Conservation (phyloP, 1,140 invertebrate species). For the Trachymyrmex cornetzi region DNA sequence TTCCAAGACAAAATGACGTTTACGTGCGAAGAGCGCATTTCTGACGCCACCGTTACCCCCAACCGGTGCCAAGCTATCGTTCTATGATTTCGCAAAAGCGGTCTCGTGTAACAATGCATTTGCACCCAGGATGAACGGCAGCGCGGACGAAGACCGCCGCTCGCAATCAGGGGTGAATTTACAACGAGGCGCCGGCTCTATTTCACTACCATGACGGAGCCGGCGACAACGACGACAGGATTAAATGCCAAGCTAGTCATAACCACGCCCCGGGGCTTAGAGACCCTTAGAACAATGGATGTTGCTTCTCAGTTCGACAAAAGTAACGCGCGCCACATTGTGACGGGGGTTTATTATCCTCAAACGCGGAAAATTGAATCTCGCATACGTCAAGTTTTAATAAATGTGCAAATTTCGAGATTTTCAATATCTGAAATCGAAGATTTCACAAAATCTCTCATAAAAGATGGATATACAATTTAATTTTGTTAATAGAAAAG, state of each 20-base stretch:
- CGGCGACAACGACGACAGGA: slow-evolving; percentile 68
- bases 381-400: background rate
- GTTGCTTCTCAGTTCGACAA: slow-evolving; percentile 52
- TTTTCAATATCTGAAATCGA: background rate
- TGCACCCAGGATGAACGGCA: slow-evolving; percentile 30
- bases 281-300: slow-evolving; percentile 64
- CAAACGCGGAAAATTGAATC: slow-evolving; percentile 33
- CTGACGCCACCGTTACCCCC: slow-evolving; percentile 37
- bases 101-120: slow-evolving; percentile 74
- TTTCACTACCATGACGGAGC: slow-evolving; percentile 65
- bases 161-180: slow-evolving; percentile 72
- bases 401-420: background rate
- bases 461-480: background rate
- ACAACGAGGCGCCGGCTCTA: slow-evolving; percentile 63
- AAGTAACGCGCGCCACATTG: slow-evolving; percentile 26
- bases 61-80: slow-evolving; percentile 61
- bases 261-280: slow-evolving; percentile 63
- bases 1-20: slow-evolving; percentile 27
- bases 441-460: background rate
- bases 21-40: slow-evolving; percentile 48
- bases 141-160: slow-evolving; percentile 66
- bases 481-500: too few relatives aligned
- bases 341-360: slow-evolving; percentile 26
- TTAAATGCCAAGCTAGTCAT: slow-evolving; percentile 69
- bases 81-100: slow-evolving; percentile 70